phyloP scores from a whole-genome alignment of 1,140 invertebrate species.

The Eciton burchellii region DNA sequence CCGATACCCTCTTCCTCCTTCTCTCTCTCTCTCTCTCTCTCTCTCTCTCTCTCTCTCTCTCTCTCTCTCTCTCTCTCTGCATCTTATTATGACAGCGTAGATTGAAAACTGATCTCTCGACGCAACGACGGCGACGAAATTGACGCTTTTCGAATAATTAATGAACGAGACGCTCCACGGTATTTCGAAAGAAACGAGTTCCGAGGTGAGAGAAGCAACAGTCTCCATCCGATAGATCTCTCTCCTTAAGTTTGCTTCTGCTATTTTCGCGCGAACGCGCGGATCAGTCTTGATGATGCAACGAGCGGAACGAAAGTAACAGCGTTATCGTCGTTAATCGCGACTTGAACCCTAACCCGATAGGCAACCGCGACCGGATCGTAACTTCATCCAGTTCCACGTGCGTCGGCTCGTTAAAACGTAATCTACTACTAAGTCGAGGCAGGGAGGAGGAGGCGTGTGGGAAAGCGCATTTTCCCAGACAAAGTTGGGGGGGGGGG shows the following conservation, averaged over 20 bases:
- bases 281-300: background rate
- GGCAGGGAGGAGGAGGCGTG: background rate
- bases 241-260: too few species aligned
- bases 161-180: slow-evolving; percentile 16
- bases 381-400: slow-evolving; percentile 23
- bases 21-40: too few species aligned
- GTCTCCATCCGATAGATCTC: background rate
- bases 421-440: slow-evolving; percentile 10
- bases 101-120: slow-evolving; percentile 40
- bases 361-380: background rate
- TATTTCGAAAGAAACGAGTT: background rate
- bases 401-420: slow-evolving; percentile 15
- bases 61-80: too few species aligned
- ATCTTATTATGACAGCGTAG: slow-evolving; percentile 48
- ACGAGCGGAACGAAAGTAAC: background rate
- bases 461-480: slow-evolving; percentile 27
- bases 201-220: background rate
- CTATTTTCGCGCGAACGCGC: too few species aligned
- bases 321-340: background rate
- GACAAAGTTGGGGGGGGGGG: slow-evolving; percentile 33
- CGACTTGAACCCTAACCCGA: background rate
- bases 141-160: slow-evolving; percentile 51
- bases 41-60: too few species aligned
- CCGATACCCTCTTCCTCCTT: background rate
- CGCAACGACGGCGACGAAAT: slow-evolving; percentile 23